Base-by-base conservation (phyloP, 2,888 invertebrate genomes). In the Pogonocherus hispidulus region DNA sequence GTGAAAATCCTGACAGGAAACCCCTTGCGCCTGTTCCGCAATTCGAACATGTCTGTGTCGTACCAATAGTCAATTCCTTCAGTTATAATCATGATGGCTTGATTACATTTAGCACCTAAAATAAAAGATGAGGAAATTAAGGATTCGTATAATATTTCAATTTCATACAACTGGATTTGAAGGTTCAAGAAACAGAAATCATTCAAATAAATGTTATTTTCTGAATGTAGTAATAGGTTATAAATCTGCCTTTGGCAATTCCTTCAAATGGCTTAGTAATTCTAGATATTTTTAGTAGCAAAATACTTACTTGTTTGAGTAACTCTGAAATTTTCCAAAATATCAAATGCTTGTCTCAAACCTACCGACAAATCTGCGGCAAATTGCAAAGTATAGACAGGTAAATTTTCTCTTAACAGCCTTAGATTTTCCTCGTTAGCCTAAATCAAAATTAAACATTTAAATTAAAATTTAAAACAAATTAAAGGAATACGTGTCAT, bases 21-120 rank as follows among this genome's bases (percentile, higher is more conserved):
- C 44, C 76, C 57, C 35, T 76, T 87, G 91, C 93, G 92, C 75
- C 76, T 73, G 85, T 98, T 99, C 86, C 93, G 94, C 71, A 89
- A 88, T 80, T 94, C 90, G 85, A 99, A 99, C 60, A 97, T 91
- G 78, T 95, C 93, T 16, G 76, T 79, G 81, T 95, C 91, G 86
- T 93, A 97, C 81, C 93, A 94, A 81, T 96, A 95, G 47, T 98
- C 97, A 9, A 98, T 94, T 16, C 98, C 98, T 86, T 99, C 99
- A 11, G 98, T 98, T 78, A 99, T 93, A 75, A 99, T 87, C 98
- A 99, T 98, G 80, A 99, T 98, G 19, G 98, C 98, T 87, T 97
- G 94, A 86, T 96, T 96, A 83, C 94, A 94, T 74, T 89, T 75
- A 0, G 82, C 79, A 64, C 80, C 83, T 78, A 60, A 27, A 74